Evolutionary conservation across 2,113 vertebrate species (phyloP), one percentile per base, ranked within the genome.

Genomic region (Archilochus colubris): DNA sequence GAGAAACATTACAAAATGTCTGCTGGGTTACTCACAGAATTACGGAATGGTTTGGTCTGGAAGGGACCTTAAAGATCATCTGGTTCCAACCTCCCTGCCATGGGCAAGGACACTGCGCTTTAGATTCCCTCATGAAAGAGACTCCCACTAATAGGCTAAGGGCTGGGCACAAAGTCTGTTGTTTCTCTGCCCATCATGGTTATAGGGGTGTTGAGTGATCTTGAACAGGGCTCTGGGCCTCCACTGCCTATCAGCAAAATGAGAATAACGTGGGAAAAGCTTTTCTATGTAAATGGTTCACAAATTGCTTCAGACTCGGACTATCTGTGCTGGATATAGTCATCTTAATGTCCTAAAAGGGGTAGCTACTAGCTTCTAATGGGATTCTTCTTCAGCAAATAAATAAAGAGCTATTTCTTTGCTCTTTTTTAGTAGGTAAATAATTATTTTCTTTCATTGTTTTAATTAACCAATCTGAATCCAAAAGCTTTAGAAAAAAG

Each of bases 251-350:
- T 82, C 86, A 94, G 25, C 62, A 62, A 93, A 86, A 70, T 14
- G 61, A 94, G 81, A 85, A 88, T 89, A 95, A 95, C 62, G 74
- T 87, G 87, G 91, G 78, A 86, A 92, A 89, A 87, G 74, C 48
- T 80, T 95, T 92, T 88, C 59, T 80, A 31, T 89, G 27, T 81
- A 86, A 88, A 82, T 88, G 59, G 14, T 59, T 94, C 80, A 51
- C 72, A 77, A 94, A 74, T 43, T 54, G 25, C 85, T 83, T 73
- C 73, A 93, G 78, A 89, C 40, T 72, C 74, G 23, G 70, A 36
- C 40, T 88, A 28, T 77, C 57, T 73, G n/a, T 80, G 67, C 67
- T 77, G 54, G 38, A 40, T 72, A 24, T 1, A 4, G 46, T 91
- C 11, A 4, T 18, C 44, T 44, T 88, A 67, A 80, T 91, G 53